Base-by-base conservation (phyloP, 2,113 vertebrate genomes). In the Ammodytes marinus region DNA sequence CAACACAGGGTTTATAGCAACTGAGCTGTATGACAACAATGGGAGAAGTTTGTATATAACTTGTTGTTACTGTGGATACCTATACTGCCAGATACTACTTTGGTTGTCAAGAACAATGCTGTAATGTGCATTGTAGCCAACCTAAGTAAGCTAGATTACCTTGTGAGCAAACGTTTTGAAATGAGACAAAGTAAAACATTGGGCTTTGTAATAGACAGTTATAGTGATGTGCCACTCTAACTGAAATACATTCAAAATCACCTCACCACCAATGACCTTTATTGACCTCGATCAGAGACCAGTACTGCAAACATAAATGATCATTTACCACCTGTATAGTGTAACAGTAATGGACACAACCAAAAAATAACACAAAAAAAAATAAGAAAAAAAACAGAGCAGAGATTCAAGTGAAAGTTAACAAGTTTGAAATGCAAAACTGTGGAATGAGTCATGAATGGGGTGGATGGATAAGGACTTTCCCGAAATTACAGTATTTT, bases 1-100 rank as follows among this genome's bases (percentile, higher is more conserved):
- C 84, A 84, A 50, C 39, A 42, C 8, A 5, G 39, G 76, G 74
- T 54, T 80, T 77, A 83, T 77, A 81, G 77, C 47, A 64, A 83
- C 42, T 50, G 65, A 55, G 67, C 64, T 54, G 46, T 82, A 63
- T 57, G 69, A 37, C 45, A 81, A 73, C 53, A 74, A 76, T 10
- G 70, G 72, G 40, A 58, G n/a, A 66, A 15, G 45, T 84, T 79
- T 84, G 54, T 77, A 47, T 73, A 57, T 27, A 27, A 27, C 27
- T 27, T 27, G 27, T 27, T 46, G 76, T 27, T 46, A 65, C 42
- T 79, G 79, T n/a, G 50, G 59, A 63, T 46, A 47, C 27, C 65
- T 39, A 53, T 50, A 53, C 35, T 54, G 40, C 45, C 61, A 74
- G 60, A 72, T 59, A 42, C 8, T 78, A 57, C 69, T 85, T 69